phyloP scores from a whole-genome alignment of 92 coral and sea anemone genomes.

The Meandrina meandrites region DNA sequence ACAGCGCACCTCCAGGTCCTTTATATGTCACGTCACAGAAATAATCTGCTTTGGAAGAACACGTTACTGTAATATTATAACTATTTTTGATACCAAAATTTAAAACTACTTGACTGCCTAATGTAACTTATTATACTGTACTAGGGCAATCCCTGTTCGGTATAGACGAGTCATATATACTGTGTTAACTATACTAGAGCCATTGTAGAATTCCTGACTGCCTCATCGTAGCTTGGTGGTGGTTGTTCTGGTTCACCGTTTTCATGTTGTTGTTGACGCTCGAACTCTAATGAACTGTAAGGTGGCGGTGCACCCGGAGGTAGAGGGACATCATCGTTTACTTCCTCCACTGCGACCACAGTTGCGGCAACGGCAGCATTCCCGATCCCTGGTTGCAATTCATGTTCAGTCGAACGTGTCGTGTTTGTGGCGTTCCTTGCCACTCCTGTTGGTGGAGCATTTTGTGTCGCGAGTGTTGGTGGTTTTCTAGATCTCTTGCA shows the following conservation, averaged over 20 bases:
- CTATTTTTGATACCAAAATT: too few species aligned
- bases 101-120: too few species aligned
- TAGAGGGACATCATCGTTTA: neutral
- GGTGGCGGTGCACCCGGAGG: constrained; percentile 62
- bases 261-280: neutral
- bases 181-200: neutral
- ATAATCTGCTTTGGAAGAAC: too few species aligned
- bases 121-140: neutral
- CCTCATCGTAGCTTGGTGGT: constrained; percentile 67
- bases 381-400: neutral
- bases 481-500: constrained; percentile 28
- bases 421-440: neutral
- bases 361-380: neutral
- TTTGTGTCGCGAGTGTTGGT: neutral
- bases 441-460: constrained; percentile 7
- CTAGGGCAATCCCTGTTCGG: neutral
- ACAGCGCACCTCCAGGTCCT: too few species aligned
- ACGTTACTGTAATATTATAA: too few species aligned
- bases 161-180: neutral
- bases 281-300: constrained; percentile 38
- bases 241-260: constrained; percentile 22
- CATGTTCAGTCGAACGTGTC: neutral
- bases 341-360: constrained; percentile 15
- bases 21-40: too few species aligned
- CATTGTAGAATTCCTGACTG: constrained; percentile 27